Base-by-base conservation (phyloP, 2,888 invertebrate species). In the Yponomeuta evonymella region DNA sequence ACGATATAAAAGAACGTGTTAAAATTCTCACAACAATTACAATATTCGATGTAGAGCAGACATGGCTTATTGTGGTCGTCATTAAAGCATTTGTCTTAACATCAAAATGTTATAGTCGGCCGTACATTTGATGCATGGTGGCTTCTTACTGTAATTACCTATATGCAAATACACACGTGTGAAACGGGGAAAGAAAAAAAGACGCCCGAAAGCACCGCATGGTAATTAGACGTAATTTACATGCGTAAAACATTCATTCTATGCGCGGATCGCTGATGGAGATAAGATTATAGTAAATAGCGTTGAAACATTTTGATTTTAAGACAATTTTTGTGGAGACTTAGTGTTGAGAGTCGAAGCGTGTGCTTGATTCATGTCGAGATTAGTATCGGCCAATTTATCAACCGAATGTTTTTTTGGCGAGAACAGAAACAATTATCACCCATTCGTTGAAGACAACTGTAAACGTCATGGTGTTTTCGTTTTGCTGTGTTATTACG, bases 231-330 rank as follows among this genome's bases (percentile, higher is more conserved):
- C 83, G 87, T 90, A 90, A 91, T 90, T 58, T 88, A 87, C 87
- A 87, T 83, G 85, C 87, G 87, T 88, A 86, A 84, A 85, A 88
- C 89, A 86, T 88, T 82, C 85, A 85, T 83, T 83, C 84, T 86
- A 89, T 88, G 88, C 85, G 83, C 81, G 85, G 89, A 89, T 89
- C 85, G 84, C 79, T 84, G 90, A 90, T 89, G 78, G 72, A 86
- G 91, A 91, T 90, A 83, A 89, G 88, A 90, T 89, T 84, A 86
- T 78, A 88, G 90, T 87, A 88, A 88, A 87, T 83, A 88, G 89
- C 88, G 90, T 90, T 90, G 90, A 91, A 91, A 90, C 89, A 90
- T 89, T 92, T 90, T 90, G 91, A 91, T 90, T 88, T 86, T 88
- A 88, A 89, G 91, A 90, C 90, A 87, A 82, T 87, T 86, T 88